A percentile compares a stretch with the other conserved stretches of the same genome.
phyloP scores from a whole-genome alignment of 2,888 invertebrate species.

The Cheilosia variabilis region DNA sequence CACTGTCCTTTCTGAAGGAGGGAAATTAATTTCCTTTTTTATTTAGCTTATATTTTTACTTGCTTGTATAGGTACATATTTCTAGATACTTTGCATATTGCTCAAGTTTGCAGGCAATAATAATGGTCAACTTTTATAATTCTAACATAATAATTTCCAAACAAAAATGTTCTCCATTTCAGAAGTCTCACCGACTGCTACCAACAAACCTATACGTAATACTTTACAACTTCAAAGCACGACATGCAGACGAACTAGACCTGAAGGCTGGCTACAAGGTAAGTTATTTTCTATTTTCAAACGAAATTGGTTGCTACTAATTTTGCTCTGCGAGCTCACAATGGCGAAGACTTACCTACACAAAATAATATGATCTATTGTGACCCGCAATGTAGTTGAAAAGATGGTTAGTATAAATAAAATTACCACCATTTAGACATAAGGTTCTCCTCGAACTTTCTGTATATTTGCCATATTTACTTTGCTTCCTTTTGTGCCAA shows the following conservation, averaged over 20 bases:
- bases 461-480: too few relatives aligned
- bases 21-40: background rate
- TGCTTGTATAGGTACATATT: slow-evolving; percentile 4
- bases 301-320: background rate
- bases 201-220: slow-evolving; percentile 97
- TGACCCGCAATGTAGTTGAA: too few relatives aligned
- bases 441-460: too few relatives aligned
- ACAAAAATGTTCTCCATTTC: slow-evolving; percentile 74
- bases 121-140: background rate
- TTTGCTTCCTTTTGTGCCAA: too few relatives aligned
- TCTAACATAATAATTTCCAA: background rate
- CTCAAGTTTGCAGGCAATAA: slow-evolving; percentile 22
- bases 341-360: too few relatives aligned
- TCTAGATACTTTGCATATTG: slow-evolving; percentile 31
- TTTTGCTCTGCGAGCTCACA: too few relatives aligned
- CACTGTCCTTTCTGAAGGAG: too few relatives aligned
- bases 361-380: too few relatives aligned
- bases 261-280: slow-evolving; percentile 93
- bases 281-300: slow-evolving; percentile 50
- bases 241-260: slow-evolving; percentile 97
- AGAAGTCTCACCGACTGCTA: slow-evolving; percentile 93
- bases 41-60: background rate
- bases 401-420: too few relatives aligned
- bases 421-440: too few relatives aligned
- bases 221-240: slow-evolving; percentile 96